Evolutionary conservation across 2,888 invertebrate genomes (phyloP), one percentile per base, ranked within the genome.

Genomic region (Drosophila anceps): DNA sequence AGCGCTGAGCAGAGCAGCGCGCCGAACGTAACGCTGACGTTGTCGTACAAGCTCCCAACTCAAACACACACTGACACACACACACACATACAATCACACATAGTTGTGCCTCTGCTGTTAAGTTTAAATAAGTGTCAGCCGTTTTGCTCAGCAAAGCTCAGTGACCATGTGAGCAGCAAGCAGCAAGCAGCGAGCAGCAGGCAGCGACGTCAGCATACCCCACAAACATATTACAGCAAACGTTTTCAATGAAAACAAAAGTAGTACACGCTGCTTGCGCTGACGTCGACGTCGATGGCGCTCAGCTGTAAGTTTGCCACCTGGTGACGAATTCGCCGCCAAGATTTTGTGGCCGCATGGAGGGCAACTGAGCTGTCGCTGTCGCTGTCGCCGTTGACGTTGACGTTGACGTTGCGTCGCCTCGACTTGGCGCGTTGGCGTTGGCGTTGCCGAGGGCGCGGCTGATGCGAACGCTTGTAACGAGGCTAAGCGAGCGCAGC

Each of bases 241-340:
- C 85, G 88, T 85, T 86, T 86, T 88, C 86, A 86, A 86, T 86
- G 86, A 86, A 86, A 86, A 86, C 79, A 86, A 86, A 86, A 86
- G 86, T 86, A 86, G 86, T 86, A 86, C 86, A 86, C 82, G 90
- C 79, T 85, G 83, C 78, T 29, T 8, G 44, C 71, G 75, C 31
- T 15, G 55, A 9, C 63, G 66, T 8, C 35, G 66, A 37, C 59
- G 61, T 39, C 13, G 41, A 31, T 35, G 69, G 31, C 57, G 43
- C 43, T 5, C 59, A 59, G 79, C 73, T 78, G 82, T 82, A 82
- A 78, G 76, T 80, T 80, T 69, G 67, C 73, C 76, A 80, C 73
- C 79, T 77, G 81, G 83, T 81, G 86, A 81, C 84, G 86, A 84
- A 84, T 83, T 86, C 67, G 81, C 64, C 72, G 79, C 69, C 68